Evolutionary conservation across 2,797 vertebrate species (phyloP), one percentile per base, ranked within the genome.

Genomic region (Jordanella pulchra): DNA sequence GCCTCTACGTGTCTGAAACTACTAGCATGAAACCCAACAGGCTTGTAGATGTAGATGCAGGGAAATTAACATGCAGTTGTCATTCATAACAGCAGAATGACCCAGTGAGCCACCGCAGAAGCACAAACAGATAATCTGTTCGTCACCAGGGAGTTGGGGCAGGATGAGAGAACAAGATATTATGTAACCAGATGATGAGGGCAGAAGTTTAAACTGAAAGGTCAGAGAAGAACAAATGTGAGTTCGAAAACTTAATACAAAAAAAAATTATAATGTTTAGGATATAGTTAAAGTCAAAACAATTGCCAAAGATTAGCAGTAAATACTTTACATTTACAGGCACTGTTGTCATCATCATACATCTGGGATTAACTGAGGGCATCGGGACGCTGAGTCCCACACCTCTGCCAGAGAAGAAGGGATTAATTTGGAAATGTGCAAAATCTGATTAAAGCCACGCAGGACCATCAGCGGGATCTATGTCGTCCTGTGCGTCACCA

Each of bases 401-500:
- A 91, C 82, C 82, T 85, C 86, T 72, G 81, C 80, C 88, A 81
- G 65, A 66, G 12, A 61, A 69, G 27, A 54, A 78, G 76, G 76
- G 83, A 89, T 88, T 85, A 89, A 82, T 70, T 60, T n/a, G 35
- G 67, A 79, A 82, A 81, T 56, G 73, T 69, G 72, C 74, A 75
- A 63, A 83, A 60, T 71, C 71, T 48, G 78, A 81, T 79, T 80
- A 78, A 79, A 71, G 73, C 79, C 80, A 75, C 10, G 27, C 48
- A 30, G 42, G 56, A 30, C 14, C 14, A 60, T 39, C 30, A 35
- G 73, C 30, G 67, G n/a, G 48, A 39, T 79, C 55, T 1, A 10
- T 7, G 25, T 30, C 32, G 14, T 28, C 7, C 30, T 80, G 58
- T 77, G 67, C 82, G 28, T 90, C 84, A 90, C 71, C 56, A 21